Conservation (phyloP, 2,113 vertebrate genomes). For the Brachypodius melanocephalos region DNA sequence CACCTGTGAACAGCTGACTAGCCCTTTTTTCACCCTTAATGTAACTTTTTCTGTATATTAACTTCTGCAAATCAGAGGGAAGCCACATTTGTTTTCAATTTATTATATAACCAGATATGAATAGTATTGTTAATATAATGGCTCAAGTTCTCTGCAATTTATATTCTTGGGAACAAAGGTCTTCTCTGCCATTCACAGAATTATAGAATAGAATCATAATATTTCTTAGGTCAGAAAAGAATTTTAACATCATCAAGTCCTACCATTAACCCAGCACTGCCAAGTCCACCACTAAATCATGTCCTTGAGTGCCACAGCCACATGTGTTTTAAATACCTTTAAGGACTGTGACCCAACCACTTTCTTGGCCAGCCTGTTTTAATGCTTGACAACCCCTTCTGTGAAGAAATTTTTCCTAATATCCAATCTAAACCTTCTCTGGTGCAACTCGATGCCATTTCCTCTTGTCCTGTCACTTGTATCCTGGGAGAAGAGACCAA, state of each 20-base stretch:
- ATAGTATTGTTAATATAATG: background rate
- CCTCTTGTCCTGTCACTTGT: background rate
- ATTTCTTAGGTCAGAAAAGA: background rate
- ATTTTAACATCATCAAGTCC: background rate
- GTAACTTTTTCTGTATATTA: slow-evolving; percentile 23
- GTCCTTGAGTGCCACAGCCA: background rate
- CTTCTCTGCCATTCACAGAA: background rate
- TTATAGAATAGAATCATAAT: background rate
- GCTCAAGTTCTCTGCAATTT: background rate
- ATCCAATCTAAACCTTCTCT: background rate
- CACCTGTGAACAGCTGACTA: slow-evolving; percentile 59
- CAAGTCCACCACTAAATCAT: background rate
- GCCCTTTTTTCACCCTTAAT: slow-evolving; percentile 11
- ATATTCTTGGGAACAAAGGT: background rate
- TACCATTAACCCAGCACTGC: background rate
- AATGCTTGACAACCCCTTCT: background rate
- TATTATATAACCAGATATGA: background rate
- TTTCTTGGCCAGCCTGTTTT: background rate
- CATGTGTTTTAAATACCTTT: background rate
- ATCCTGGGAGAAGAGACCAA: accelerated
- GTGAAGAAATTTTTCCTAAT: background rate
- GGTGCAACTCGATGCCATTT: background rate
- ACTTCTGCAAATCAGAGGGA: slow-evolving; percentile 3
- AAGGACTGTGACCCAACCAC: background rate
- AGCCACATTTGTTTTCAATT: background rate